Conservation (phyloP, 2,113 vertebrate genomes). For the Orcinus orca region DNA sequence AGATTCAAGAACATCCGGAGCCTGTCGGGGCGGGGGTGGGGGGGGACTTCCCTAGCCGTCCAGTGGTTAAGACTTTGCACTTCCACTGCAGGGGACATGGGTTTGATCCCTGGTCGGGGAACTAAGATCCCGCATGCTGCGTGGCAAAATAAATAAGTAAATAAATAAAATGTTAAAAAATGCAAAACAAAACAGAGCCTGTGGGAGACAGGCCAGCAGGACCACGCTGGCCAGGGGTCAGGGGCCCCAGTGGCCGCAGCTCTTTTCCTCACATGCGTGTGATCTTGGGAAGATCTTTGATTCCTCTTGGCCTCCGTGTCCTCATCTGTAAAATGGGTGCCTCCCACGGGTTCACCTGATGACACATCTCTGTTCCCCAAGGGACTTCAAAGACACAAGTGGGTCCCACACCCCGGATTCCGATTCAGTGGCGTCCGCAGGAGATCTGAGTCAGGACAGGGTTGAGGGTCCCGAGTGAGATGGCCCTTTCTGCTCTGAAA, state of each 20-base stretch:
- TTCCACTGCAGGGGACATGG: no score
- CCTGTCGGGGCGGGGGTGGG: fast-evolving
- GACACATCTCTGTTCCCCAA: fast-evolving
- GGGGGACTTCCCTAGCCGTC: fast-evolving
- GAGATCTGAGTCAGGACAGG: not conserved
- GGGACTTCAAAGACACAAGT: not conserved
- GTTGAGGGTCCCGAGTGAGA: fast-evolving
- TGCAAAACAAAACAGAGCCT: no score
- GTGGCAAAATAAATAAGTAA: no score
- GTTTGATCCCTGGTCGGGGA: no score
- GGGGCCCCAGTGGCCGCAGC: not conserved
- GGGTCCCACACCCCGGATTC: not conserved
- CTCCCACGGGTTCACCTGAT: not conserved
- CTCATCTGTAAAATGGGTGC: not conserved
- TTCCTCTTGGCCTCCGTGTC: not conserved
- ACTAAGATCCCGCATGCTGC: no score
- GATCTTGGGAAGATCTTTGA: not conserved
- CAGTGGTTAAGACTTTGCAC: no score
- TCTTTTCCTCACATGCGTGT: fast-evolving
- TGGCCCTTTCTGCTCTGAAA: not conserved
- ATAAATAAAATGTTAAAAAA: no score
- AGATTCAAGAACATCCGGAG: fast-evolving
- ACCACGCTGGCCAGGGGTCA: fast-evolving
- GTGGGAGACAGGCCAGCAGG: fast-evolving
- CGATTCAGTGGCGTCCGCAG: fast-evolving